Evolutionary conservation across 2,888 invertebrate genomes (phyloP).

Genomic region (Brassicogethes aeneus): DNA sequence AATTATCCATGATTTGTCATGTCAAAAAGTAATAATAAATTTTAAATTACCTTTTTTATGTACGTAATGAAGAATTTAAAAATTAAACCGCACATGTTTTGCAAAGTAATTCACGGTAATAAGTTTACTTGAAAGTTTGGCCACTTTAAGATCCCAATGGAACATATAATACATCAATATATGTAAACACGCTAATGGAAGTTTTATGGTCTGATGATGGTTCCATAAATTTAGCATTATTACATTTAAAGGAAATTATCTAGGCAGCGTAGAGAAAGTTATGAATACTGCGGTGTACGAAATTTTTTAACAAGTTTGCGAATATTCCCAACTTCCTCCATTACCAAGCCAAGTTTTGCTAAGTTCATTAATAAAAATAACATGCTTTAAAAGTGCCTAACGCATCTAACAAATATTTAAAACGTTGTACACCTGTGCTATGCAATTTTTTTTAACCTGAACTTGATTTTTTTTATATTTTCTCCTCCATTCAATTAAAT

Average conservation of each 20-base stretch:
- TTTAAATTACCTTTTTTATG: no score
- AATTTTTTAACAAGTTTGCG: slow-evolving; percentile 21
- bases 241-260: slow-evolving; percentile 19
- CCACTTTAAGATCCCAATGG: no score
- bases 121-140: no score
- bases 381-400: slow-evolving; percentile 10
- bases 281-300: not conserved
- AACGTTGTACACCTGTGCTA: not conserved
- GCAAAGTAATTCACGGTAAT: no score
- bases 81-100: no score
- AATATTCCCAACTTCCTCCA: slow-evolving; percentile 20
- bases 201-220: not conserved
- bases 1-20: no score
- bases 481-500: no score
- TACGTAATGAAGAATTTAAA: no score
- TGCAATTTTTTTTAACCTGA: no score
- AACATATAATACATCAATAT: slow-evolving; percentile 1
- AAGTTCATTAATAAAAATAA: slow-evolving; percentile 24
- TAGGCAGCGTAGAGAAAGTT: slow-evolving; percentile 17
- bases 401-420: not conserved
- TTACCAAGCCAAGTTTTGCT: slow-evolving; percentile 23
- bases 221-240: not conserved
- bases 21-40: no score
- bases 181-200: not conserved
- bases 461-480: no score